phyloP scores from a whole-genome alignment of 1,140 invertebrate genomes.

The Microvelia longipes region DNA sequence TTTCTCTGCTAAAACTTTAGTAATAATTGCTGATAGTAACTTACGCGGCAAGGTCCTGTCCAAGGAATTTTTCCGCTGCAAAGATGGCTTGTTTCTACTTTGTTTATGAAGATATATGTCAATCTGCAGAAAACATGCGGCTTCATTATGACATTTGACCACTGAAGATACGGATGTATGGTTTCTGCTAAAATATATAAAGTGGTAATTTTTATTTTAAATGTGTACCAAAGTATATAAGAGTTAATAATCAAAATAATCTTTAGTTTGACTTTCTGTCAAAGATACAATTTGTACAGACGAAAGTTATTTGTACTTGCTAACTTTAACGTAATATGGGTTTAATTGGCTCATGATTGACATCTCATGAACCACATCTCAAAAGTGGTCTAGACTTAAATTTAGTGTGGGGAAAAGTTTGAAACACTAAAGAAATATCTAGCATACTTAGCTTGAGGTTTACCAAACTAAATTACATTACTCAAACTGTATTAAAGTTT shows the following conservation, averaged over 20 bases:
- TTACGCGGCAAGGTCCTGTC: background rate
- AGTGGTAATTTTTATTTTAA: background rate
- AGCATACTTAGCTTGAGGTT: too few species aligned
- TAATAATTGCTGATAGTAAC: too few species aligned
- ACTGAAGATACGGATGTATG: background rate
- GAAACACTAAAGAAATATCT: too few species aligned
- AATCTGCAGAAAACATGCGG: background rate
- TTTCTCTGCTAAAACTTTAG: too few species aligned
- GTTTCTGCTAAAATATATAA: background rate
- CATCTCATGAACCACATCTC: too few species aligned
- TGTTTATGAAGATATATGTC: background rate
- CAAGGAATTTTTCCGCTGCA: background rate
- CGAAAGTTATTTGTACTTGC: background rate
- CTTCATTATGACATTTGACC: background rate
- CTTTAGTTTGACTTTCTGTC: background rate
- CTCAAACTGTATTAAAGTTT: too few species aligned
- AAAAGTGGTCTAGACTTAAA: too few species aligned
- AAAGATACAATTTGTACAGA: background rate
- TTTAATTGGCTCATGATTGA: too few species aligned
- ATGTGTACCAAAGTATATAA: background rate
- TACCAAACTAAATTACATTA: too few species aligned
- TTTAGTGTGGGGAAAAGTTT: too few species aligned
- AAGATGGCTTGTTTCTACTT: background rate
- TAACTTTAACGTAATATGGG: too few species aligned
- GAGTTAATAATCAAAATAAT: background rate